Base-by-base conservation (phyloP, 2,888 invertebrate species). In the Polylopha cassiicola region DNA sequence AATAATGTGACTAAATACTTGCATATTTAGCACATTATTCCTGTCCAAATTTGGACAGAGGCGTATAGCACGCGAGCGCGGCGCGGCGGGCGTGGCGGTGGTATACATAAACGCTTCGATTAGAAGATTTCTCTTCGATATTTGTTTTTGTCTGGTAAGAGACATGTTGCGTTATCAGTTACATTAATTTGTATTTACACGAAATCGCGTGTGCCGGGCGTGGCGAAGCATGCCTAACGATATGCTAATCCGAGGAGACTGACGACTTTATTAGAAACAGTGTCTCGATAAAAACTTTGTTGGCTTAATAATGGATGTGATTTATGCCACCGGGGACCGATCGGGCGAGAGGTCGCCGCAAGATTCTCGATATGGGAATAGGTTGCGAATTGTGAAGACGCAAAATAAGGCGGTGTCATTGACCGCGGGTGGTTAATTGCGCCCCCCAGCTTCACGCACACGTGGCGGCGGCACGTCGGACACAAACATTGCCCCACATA, bases 351-450 rank as follows among this genome's bases (percentile, higher is more conserved):
- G 4, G 11, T 7, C n/a, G 20, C n/a, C n/a, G n/a, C n/a, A n/a
- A n/a, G 53, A 48, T 57, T 55, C 50, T 50, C 51, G 48, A 49
- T 23, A 51, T 48, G 50, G 51, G 56, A 58, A 56, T 56, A 54
- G 54, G 61, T 56, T 59, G 58, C 38, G 41, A 52, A 53, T 59
- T 53, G 56, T 52, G 50, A 45, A 50, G 49, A 36, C 34, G 46
- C 46, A 51, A 37, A 46, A 47, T 47, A 53, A 55, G 58, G 55
- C 61, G 60, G 79, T 34, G 77, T 81, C 71, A 66, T 65, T 62
- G 81, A 75, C 78, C 77, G 73, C 65, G 65, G 65, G 62, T 59
- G 69, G 75, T 67, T 81, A 81, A 81, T 81, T 81, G 73, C 53
- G 52, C 53, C 59, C 52, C 52, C 50, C 50, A 39, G 49, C 46